phyloP scores from a whole-genome alignment of 2,888 invertebrate genomes.

The Tetanocera ferruginea region DNA sequence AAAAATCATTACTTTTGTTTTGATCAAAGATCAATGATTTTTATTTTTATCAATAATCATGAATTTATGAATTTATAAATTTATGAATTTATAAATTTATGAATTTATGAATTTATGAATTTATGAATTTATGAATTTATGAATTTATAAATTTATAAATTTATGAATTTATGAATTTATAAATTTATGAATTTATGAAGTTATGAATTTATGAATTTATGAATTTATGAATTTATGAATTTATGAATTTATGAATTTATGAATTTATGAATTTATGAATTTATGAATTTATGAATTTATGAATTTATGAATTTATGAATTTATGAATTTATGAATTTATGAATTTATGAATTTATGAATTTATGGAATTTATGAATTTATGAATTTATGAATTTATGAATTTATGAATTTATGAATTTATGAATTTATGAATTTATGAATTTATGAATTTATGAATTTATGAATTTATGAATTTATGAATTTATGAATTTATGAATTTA shows the following conservation, averaged over 20 bases:
- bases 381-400: not conserved
- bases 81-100: slow-evolving; percentile 22
- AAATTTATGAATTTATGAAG: not conserved
- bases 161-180: slow-evolving; percentile 5
- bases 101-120: slow-evolving; percentile 15
- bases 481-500: too few species aligned
- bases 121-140: slow-evolving; percentile 22
- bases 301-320: not conserved
- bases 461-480: too few species aligned
- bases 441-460: too few species aligned
- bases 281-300: not conserved
- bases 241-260: not conserved
- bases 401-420: not conserved
- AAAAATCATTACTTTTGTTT: too few species aligned
- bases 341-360: too few species aligned
- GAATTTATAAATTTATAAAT: slow-evolving; percentile 18
- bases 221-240: not conserved
- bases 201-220: not conserved
- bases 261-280: not conserved
- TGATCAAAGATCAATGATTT: too few species aligned
- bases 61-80: slow-evolving; percentile 20
- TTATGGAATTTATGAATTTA: not conserved
- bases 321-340: not conserved
- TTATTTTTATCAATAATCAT: too few species aligned
- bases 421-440: not conserved